Conservation (phyloP, 2,888 invertebrate genomes). For the Chloromyia formosa region DNA sequence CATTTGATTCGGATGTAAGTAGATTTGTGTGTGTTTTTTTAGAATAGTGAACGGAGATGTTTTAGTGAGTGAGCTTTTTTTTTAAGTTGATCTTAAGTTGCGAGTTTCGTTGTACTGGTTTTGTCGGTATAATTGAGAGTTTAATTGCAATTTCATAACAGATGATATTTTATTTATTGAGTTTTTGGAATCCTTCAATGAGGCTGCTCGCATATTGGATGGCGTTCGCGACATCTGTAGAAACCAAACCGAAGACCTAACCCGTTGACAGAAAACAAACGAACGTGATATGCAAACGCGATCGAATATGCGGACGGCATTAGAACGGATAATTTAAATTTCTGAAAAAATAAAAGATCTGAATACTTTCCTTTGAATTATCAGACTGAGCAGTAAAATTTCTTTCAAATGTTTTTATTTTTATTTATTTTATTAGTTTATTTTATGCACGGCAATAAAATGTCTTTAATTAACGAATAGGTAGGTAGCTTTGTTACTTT, state of each 20-base stretch:
- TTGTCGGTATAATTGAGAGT: no score
- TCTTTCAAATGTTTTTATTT: background rate
- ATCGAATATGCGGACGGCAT: no score
- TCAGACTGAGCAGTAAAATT: background rate
- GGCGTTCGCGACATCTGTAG: background rate
- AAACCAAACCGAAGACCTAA: background rate
- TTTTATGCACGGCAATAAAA: no score
- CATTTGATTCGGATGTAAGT: constrained; percentile 91
- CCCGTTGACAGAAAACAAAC: no score
- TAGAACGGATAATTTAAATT: no score
- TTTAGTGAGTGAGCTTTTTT: constrained; percentile 25
- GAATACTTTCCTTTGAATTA: no score
- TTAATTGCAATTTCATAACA: no score
- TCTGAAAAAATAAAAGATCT: no score
- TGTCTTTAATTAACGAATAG: no score
- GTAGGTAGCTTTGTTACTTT: constrained; percentile 41
- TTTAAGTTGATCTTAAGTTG: constrained; percentile 1
- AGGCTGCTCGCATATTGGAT: background rate
- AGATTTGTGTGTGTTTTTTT: constrained; percentile 12
- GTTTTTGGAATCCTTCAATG: no score
- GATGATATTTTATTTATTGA: background rate
- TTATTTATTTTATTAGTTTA: background rate
- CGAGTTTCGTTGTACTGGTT: background rate
- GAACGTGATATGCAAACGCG: no score
- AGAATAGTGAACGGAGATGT: background rate